phyloP scores from a whole-genome alignment of 2,888 invertebrate genomes.

The Graphium colonna region DNA sequence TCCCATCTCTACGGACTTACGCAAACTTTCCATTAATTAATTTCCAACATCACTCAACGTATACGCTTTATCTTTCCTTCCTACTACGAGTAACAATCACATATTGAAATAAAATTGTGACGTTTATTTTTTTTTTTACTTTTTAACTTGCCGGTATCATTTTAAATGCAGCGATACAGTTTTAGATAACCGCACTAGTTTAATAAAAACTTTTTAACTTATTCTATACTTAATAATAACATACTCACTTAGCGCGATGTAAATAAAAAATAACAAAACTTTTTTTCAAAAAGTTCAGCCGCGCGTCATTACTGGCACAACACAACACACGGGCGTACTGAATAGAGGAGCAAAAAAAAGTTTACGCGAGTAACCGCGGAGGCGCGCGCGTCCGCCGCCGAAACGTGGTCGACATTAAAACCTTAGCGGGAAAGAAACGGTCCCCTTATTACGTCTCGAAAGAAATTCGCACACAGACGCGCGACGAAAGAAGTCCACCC shows the following conservation, averaged over 20 bases:
- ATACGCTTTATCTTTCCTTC: neutral
- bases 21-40: slow-evolving; percentile 65
- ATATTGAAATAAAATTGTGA: too few relatives aligned
- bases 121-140: too few relatives aligned
- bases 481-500: slow-evolving; percentile 74
- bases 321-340: slow-evolving; percentile 51
- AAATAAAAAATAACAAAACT: slow-evolving; percentile 26
- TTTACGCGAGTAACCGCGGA: slow-evolving; percentile 65
- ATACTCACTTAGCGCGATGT: slow-evolving; percentile 21
- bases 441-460: slow-evolving; percentile 80
- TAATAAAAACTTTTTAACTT: neutral
- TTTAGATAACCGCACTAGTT: too few relatives aligned
- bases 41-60: slow-evolving; percentile 34
- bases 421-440: slow-evolving; percentile 79
- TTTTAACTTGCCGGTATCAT: neutral
- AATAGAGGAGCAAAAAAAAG: slow-evolving; percentile 45
- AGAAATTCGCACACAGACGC: slow-evolving; percentile 74
- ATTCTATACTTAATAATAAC: neutral
- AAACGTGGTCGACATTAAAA: slow-evolving; percentile 80
- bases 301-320: slow-evolving; percentile 30
- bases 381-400: slow-evolving; percentile 77
- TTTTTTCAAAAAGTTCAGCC: slow-evolving; percentile 21
- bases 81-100: neutral
- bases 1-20: slow-evolving; percentile 54
- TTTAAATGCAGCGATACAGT: too few relatives aligned